Percentiles rank a stretch among this genome's conserved stretches.
Conservation (phyloP, 1,140 invertebrate genomes). For the Aphis craccivora region DNA sequence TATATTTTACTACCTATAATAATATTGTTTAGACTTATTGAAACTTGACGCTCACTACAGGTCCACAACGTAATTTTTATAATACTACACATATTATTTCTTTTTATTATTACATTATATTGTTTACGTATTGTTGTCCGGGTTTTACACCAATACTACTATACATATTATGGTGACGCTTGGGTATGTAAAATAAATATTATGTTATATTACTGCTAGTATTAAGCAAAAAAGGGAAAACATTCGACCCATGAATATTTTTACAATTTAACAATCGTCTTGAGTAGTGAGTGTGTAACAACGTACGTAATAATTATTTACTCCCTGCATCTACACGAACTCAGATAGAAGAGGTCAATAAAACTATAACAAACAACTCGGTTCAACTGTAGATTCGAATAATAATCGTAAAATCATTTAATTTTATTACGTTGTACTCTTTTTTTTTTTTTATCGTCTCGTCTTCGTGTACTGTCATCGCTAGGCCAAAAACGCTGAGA, state of each 20-base stretch:
- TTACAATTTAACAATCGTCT: background rate
- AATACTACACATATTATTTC: background rate
- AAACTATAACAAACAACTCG: conserved; percentile 21
- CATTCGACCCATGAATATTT: background rate
- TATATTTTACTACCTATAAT: background rate
- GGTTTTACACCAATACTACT: background rate
- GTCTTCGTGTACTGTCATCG: background rate
- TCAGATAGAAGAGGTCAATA: conserved; percentile 12
- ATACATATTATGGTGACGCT: background rate
- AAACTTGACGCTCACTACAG: background rate
- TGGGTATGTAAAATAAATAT: background rate
- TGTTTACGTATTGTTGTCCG: background rate
- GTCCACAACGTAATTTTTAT: background rate
- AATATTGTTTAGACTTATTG: conserved; percentile 17
- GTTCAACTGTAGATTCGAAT: background rate
- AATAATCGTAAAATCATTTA: conserved; percentile 1
- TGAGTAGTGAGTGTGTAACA: background rate
- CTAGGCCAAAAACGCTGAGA: background rate
- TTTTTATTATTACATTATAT: background rate
- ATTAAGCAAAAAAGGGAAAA: background rate
- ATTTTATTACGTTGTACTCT: background rate
- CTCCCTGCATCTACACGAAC: background rate
- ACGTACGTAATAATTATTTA: background rate
- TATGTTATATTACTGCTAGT: background rate
- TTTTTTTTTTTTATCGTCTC: background rate